Evolutionary conservation across 2,888 invertebrate genomes (phyloP).

Genomic region (Chymomyza caudatula): DNA sequence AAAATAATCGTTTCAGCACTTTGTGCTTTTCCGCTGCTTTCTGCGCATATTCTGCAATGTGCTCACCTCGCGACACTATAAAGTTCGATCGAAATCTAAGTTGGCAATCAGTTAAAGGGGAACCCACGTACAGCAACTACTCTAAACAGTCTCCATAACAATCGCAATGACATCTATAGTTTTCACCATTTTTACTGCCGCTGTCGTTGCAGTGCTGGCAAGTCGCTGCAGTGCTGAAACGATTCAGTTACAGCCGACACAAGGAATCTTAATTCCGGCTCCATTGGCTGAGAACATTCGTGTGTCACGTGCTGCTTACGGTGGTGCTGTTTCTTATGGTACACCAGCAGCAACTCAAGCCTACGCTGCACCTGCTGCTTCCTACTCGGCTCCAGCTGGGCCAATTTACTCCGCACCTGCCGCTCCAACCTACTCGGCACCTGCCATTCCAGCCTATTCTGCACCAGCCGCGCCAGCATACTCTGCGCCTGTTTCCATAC

Average conservation of each 20-base stretch:
- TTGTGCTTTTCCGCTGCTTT: slow-evolving; percentile 3
- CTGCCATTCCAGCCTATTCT: slow-evolving; percentile 32
- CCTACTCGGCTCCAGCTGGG: slow-evolving; percentile 48
- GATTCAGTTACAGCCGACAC: slow-evolving; percentile 71
- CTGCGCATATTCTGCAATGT: slow-evolving; percentile 37
- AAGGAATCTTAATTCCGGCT: slow-evolving; percentile 73
- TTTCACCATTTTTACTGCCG: slow-evolving; percentile 11
- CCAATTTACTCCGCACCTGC: slow-evolving; percentile 37
- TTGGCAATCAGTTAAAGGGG: slow-evolving; percentile 45
- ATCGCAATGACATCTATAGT: slow-evolving; percentile 49
- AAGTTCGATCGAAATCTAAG: slow-evolving; percentile 32
- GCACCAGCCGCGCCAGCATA: slow-evolving; percentile 21
- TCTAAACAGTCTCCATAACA: slow-evolving; percentile 10
- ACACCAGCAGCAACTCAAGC: slow-evolving; percentile 37
- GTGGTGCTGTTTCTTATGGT: slow-evolving; percentile 37
- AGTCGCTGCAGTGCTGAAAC: slow-evolving; percentile 41
- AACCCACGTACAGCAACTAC: slow-evolving; percentile 40
- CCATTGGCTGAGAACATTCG: slow-evolving; percentile 69
- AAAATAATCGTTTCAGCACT: slow-evolving; percentile 1
- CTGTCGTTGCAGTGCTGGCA: slow-evolving; percentile 40
- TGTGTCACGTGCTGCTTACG: slow-evolving; percentile 57
- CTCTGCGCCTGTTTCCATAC: slow-evolving; percentile 37
- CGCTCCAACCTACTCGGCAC: slow-evolving; percentile 27
- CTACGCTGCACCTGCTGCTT: slow-evolving; percentile 43
- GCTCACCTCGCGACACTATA: slow-evolving; percentile 52